phyloP scores from a whole-genome alignment of 1,140 invertebrate species.

The Leptonema lineaticorne region DNA sequence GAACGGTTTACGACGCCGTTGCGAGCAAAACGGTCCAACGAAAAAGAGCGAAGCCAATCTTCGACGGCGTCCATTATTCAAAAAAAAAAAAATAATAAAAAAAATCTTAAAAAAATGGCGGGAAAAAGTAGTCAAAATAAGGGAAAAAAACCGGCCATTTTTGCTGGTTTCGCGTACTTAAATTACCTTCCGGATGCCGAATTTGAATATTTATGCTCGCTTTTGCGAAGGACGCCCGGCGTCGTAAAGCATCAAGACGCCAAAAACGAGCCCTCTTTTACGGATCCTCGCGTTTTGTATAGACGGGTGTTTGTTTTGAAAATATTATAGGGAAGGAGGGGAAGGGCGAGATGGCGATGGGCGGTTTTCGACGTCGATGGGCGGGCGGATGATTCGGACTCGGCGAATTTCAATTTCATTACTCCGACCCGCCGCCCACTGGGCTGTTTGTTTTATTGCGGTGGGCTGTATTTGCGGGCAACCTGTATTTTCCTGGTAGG shows the following conservation, averaged over 20 bases:
- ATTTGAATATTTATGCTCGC: constrained; percentile 21
- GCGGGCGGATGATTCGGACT: not conserved
- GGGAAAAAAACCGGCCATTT: constrained; percentile 16
- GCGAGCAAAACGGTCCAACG: too few relatives aligned
- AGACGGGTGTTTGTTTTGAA: not conserved
- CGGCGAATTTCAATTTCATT: constrained; percentile 16
- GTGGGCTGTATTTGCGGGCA: not conserved
- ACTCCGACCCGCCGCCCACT: not conserved
- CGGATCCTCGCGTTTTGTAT: too few relatives aligned
- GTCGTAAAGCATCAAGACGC: constrained; percentile 20
- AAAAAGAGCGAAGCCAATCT: not conserved
- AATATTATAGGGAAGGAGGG: not conserved
- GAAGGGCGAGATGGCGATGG: not conserved
- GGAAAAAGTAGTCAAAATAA: too few relatives aligned
- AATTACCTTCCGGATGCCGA: constrained; percentile 13
- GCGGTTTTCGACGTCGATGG: not conserved
- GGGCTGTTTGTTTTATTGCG: constrained; percentile 17
- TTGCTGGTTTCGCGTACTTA: constrained; percentile 9
- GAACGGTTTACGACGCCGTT: too few relatives aligned
- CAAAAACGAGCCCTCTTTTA: not conserved
- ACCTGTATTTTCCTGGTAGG: not conserved
- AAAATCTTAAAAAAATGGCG: too few relatives aligned
- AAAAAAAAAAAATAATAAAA: too few relatives aligned
- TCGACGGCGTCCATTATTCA: constrained; percentile 13
- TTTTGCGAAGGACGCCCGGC: constrained; percentile 12